Base-by-base conservation (phyloP, 2,797 vertebrate species). In the Coranthus polyacanthus region DNA sequence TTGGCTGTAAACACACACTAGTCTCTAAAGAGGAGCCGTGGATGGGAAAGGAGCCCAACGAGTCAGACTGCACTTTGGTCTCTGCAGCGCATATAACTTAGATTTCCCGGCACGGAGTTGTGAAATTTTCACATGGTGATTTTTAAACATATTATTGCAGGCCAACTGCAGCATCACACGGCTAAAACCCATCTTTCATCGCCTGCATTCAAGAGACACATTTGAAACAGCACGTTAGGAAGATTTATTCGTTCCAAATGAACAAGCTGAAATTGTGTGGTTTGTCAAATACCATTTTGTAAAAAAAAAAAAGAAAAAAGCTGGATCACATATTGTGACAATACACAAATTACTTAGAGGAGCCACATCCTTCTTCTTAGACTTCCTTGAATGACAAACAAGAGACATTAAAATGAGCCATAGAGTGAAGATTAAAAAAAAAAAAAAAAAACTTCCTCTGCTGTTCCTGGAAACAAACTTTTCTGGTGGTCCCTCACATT, bases 401-500 rank as follows among this genome's bases (percentile, higher is more conserved):
- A 81, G 56, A 82, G 58, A 54, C 83, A 83, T 72, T 63, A 87
- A 75, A 84, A 83, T 72, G 68, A 63, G 45, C 69, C 51, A 57
- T 45, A 20, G 41, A 77, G 69, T 43, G 21, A 8, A 24, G 20
- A 46, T 22, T 6, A 20, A 26, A 39, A 51, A 64, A 81, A 52
- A 32, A 73, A 73, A 79, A 74, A 67, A 64, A 38, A 66, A 56
- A 15, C 61, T 44, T 73, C 54, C 45, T 66, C 50, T 39, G 41
- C 49, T 71, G 42, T 86, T 85, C 79, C 60, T 57, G 74, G 84
- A 89, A 87, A 63, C 69, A 79, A 81, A 68, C 75, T 2, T 57
- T 86, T 90, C 83, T 79, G 90, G 88, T 91, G 87, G 89, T 88
- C 85, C 69, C 26, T 82, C 67, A 58, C 78, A 73, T 88, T 79